Base-by-base conservation (phyloP, 2,113 vertebrate species). In the Vicugna pacos region DNA sequence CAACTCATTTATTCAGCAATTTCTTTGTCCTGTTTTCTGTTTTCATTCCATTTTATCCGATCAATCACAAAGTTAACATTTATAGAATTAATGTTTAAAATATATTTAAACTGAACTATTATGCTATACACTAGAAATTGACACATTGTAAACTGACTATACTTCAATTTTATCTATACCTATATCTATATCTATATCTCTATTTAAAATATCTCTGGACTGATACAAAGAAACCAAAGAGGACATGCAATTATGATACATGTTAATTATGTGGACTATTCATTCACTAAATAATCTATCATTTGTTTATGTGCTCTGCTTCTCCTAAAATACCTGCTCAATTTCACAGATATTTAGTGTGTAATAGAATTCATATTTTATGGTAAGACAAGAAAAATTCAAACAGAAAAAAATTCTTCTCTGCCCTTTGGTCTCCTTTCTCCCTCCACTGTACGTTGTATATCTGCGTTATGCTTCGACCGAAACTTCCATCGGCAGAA, bases 21-120 rank as follows among this genome's bases (percentile, higher is more conserved):
- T 35, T 62, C 54, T 89, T 64, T 87, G 73, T 46, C 28, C n/a
- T 73, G 10, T 67, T 94, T 96, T 48, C 62, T 84, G 46, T 81
- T 91, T 70, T 16, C 20, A 64, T 91, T 94, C 11, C 5, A 32
- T 72, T 93, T 92, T 79, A 72, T 73, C 69, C 65, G 11, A 85
- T 75, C 17, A 79, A 58, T 84, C 89, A 91, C n/a, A 88, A 26
- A 70, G 75, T 82, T 60, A 90, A 28, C 3, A 19, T 84, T 80
- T 83, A 64, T 58, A 80, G 14, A 62, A 91, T 79, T 54, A 62
- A 79, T 28, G 46, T 32, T 50, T 26, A 69, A 60, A 42, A 42
- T 42, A 42, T 42, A 42, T 42, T 42, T 42, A 42, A 42, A 42
- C 38, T 42, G 38, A 42, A 42, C 38, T 42, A 42, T 42, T 42